Base-by-base conservation (phyloP, 2,888 invertebrate genomes). In the Pardosa pseudoannulata region DNA sequence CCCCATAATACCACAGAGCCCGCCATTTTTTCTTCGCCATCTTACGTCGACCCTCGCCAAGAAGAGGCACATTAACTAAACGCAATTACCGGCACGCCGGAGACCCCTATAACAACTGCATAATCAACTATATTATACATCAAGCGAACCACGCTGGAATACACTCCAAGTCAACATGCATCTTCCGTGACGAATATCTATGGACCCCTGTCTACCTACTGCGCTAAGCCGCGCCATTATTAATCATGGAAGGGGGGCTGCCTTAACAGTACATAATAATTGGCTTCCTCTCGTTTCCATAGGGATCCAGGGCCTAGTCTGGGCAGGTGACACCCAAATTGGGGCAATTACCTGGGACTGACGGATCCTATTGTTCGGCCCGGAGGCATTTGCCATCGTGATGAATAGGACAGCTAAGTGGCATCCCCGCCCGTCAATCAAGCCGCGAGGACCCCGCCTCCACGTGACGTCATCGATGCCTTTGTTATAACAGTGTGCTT, bases 311-410 rank as follows among this genome's bases (percentile, higher is more conserved):
- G 80, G 46, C 41, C 56, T 50, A 76, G 72, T 70, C 70, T 71
- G 72, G 83, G 80, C 88, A 88, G 88, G 88, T 88, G 88, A 88
- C 83, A 79, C 79, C 88, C 79, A 88, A 88, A 88, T 88, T 88
- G 88, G 73, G 62, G 74, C 88, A 88, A 88, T 88, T 88, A 88
- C 88, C 88, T 88, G 88, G 65, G 72, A 80, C 79, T 87, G 87
- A 87, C 87, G 87, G 75, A 74, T 75, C 76, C 76, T 76, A 80
- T 87, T 87, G 87, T 87, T 76, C 75, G 76, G 67, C 73, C 56
- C 67, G 32, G 28, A 62, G 74, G 78, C 79, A 79, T 87, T 85
- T 80, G 80, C 76, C 41, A 71, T 56, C 41, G 87, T 87, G 87
- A 87, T 82, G 87, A 87, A 87, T 87, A 73, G 81, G 87, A 87